Conservation (phyloP, 1,140 invertebrate genomes). For the Hermetia illucens region DNA sequence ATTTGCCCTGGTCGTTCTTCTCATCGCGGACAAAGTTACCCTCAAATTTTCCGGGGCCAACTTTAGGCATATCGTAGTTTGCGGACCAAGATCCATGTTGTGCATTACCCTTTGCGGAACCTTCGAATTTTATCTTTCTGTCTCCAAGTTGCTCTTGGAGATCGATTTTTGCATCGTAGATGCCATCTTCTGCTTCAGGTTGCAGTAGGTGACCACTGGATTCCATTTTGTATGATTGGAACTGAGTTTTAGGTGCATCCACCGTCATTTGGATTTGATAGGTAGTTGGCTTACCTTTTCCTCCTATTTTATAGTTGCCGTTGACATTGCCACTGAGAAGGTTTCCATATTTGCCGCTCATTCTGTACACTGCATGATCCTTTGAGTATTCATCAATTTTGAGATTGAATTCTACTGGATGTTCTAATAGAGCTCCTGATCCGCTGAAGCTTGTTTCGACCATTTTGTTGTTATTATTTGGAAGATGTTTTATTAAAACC, state of each 20-base stretch:
- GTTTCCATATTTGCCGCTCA: conserved; percentile 16
- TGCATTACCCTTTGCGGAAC: not conserved
- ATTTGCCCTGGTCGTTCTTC: not conserved
- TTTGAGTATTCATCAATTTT: conserved; percentile 17
- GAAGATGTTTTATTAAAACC: conserved; percentile 18
- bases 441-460: conserved; percentile 13
- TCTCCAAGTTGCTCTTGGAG: not conserved
- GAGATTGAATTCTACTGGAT: conserved; percentile 20
- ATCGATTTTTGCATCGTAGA: not conserved
- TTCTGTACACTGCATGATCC: conserved; percentile 12
- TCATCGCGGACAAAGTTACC: not conserved
- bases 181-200: not conserved
- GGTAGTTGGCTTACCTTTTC: conserved; percentile 26
- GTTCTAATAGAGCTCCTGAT: conserved; percentile 27
- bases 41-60: not conserved
- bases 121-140: not conserved
- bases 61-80: not conserved
- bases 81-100: not conserved
- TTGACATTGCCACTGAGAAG: conserved; percentile 13
- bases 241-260: conserved; percentile 33
- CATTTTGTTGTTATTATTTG: conserved; percentile 17
- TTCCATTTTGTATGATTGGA: conserved; percentile 30
- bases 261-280: conserved; percentile 27
- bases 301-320: conserved; percentile 31
- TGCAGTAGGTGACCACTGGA: conserved; percentile 16